phyloP scores from a whole-genome alignment of 1,140 invertebrate species.

The Sarcophaga peregrina region DNA sequence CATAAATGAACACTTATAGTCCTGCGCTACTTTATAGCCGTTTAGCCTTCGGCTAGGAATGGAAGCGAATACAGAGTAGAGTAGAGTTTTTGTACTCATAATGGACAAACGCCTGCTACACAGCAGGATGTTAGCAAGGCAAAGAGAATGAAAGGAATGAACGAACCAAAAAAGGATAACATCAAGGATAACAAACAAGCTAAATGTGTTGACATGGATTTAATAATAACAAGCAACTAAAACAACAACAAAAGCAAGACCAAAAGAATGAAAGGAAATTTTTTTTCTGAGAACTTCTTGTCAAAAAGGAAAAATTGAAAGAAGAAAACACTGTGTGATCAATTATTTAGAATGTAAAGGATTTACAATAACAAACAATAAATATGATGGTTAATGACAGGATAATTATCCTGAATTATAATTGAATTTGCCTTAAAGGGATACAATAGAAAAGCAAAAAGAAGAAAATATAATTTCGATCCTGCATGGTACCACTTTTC shows the following conservation, averaged over 20 bases:
- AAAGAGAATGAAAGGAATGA: not conserved
- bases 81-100: not conserved
- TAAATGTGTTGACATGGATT: constrained; percentile 35
- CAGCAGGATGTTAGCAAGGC: constrained; percentile 20
- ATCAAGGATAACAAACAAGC: constrained; percentile 30
- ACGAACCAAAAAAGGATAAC: constrained; percentile 20
- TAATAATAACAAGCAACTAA: not conserved
- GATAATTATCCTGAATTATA: not conserved
- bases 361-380: not conserved
- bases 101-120: constrained; percentile 8
- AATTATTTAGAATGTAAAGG: not conserved
- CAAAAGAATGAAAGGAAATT: constrained; percentile 5
- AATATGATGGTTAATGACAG: constrained; percentile 29
- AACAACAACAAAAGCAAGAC: not conserved
- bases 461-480: no score
- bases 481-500: no score
- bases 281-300: constrained; percentile 24
- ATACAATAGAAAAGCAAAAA: no score
- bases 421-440: no score
- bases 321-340: no score
- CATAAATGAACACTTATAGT: constrained; percentile 35
- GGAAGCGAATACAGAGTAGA: not conserved
- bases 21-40: not conserved
- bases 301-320: not conserved
- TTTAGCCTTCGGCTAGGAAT: not conserved